Conservation (phyloP, 2,113 vertebrate genomes). For the Lontra canadensis region DNA sequence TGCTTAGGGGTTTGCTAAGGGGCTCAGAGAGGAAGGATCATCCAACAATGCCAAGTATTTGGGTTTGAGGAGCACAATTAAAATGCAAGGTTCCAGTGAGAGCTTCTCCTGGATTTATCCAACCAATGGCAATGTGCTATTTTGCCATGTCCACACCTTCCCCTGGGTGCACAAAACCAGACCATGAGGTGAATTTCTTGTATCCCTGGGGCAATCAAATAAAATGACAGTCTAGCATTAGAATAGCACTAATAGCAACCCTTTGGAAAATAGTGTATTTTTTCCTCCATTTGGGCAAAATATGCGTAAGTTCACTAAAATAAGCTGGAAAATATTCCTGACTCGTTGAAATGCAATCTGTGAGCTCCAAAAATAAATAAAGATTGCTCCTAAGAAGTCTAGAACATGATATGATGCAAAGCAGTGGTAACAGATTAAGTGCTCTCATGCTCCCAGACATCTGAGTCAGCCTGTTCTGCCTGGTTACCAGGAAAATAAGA, state of each 20-base stretch:
- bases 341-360: constrained; percentile 50
- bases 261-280: constrained; percentile 11
- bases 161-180: background rate
- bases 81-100: background rate
- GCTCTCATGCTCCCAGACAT: background rate
- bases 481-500: background rate
- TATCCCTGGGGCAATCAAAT: background rate
- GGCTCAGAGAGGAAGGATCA: background rate
- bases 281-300: constrained; percentile 6
- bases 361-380: constrained; percentile 48
- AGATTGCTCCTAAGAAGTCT: constrained; percentile 53
- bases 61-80: constrained; percentile 5
- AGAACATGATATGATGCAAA: constrained; percentile 29
- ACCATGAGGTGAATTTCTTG: background rate
- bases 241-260: background rate
- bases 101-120: background rate
- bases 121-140: background rate
- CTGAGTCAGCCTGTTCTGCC: background rate
- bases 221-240: background rate
- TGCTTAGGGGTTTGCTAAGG: background rate
- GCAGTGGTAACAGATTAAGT: constrained; percentile 22
- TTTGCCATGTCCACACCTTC: background rate
- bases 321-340: constrained; percentile 60
- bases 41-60: background rate
- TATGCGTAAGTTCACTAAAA: constrained; percentile 59